Percentiles rank a stretch among this genome's conserved stretches.
These are phyloP conservation scores for Lithophane semibrunnea DNA, from an alignment of 2,888 invertebrate species.

Conservation along the genomic window DNA sequence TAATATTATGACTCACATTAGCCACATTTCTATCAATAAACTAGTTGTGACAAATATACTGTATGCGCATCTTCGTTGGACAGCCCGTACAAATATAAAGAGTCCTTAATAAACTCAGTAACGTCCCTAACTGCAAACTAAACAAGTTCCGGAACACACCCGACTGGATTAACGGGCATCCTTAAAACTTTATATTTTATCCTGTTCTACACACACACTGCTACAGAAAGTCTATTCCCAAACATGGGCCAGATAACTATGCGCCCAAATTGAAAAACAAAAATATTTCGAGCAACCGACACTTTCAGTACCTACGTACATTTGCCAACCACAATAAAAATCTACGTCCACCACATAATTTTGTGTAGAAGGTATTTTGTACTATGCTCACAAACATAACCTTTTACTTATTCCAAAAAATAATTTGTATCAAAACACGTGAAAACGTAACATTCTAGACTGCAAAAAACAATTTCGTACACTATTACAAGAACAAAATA, in stretches of 20 bases:
- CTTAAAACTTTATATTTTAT: constrained; percentile 55
- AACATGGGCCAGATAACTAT: background rate
- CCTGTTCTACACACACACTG: background rate
- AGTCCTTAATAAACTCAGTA: constrained; percentile 14
- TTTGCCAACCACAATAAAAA: too few species aligned
- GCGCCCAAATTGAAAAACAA: background rate
- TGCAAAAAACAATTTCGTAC: too few species aligned
- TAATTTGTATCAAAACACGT: too few species aligned
- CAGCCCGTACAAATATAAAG: background rate
- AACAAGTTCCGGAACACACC: constrained; percentile 44
- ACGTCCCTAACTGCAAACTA: constrained; percentile 45
- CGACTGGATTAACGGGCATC: constrained; percentile 41
- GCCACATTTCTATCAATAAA: background rate
- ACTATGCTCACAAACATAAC: too few species aligned
- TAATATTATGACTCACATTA: background rate
- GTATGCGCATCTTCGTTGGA: too few species aligned
- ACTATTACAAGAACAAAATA: too few species aligned
- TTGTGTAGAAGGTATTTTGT: too few species aligned
- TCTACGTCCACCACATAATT: too few species aligned
- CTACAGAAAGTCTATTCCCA: background rate
- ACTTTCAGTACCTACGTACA: too few species aligned
- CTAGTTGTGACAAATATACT: background rate
- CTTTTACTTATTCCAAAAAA: too few species aligned
- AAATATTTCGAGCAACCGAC: background rate
- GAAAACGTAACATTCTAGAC: too few species aligned